Percentiles rank a stretch among this genome's conserved stretches.
These are phyloP conservation scores for Lateolabrax maculatus DNA, from an alignment of 2,797 vertebrate species.

Conservation along the genomic window DNA sequence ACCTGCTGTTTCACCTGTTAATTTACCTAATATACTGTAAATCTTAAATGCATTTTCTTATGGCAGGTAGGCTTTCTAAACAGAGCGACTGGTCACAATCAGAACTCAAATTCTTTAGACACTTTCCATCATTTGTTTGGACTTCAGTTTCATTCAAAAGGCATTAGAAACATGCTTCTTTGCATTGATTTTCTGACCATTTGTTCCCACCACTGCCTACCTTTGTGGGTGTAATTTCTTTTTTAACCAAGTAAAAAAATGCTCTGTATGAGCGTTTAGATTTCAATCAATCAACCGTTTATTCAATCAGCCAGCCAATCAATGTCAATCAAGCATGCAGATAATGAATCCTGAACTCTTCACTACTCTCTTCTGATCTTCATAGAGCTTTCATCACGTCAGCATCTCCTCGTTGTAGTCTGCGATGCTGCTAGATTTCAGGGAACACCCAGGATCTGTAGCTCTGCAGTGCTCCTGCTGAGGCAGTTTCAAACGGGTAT, in stretches of 20 bases:
- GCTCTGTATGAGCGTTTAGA: neutral
- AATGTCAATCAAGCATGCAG: slow-evolving; percentile 28
- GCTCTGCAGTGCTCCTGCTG: slow-evolving; percentile 50
- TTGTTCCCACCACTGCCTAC: neutral
- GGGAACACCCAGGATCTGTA: slow-evolving; percentile 46
- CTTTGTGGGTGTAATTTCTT: neutral
- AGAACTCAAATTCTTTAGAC: neutral
- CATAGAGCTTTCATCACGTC: slow-evolving; percentile 37
- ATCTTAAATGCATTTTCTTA: neutral
- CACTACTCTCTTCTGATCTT: too few species aligned
- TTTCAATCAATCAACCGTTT: neutral
- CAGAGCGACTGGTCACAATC: too few species aligned
- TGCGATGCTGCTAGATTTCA: slow-evolving; percentile 35
- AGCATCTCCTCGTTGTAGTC: slow-evolving; percentile 22
- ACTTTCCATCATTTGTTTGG: neutral
- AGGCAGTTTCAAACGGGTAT: slow-evolving; percentile 28
- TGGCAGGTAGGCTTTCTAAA: neutral
- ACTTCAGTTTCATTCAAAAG: too few species aligned
- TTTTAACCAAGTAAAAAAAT: neutral
- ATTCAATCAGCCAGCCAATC: slow-evolving; percentile 19
- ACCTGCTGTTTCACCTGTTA: neutral
- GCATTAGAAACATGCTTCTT: too few species aligned
- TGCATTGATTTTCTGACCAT: neutral
- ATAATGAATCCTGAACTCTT: slow-evolving; percentile 29
- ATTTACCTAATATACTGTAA: too few species aligned